A percentile compares a stretch with the other conserved stretches of the same genome.
Evolutionary conservation across 2,113 vertebrate genomes (phyloP).

Genomic region (Brachionichthys hirsutus): DNA sequence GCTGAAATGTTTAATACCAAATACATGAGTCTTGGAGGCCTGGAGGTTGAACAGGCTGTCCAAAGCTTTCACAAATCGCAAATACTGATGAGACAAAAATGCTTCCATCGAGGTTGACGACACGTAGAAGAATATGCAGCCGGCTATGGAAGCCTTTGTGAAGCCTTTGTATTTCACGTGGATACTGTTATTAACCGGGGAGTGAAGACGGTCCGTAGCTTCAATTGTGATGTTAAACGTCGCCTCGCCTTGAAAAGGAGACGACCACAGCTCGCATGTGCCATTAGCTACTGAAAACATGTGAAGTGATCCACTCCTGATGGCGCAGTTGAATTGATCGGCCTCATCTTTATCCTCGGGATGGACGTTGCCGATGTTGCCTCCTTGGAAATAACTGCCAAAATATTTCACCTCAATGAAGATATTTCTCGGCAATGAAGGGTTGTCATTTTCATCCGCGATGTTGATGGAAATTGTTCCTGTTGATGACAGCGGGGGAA

Average conservation of each 20-base stretch:
- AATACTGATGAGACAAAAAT: conserved; percentile 74
- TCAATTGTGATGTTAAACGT: conserved; percentile 76
- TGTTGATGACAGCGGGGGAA: conserved; percentile 71
- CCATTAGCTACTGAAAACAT: conserved; percentile 74
- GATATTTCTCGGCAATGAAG: conserved; percentile 66
- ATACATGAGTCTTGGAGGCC: conserved; percentile 78
- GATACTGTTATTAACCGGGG: conserved; percentile 76
- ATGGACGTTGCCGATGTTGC: conserved; percentile 73
- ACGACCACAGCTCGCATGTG: conserved; percentile 76
- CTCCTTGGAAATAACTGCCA: conserved; percentile 76
- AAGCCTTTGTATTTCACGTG: conserved; percentile 79
- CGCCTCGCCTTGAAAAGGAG: conserved; percentile 74
- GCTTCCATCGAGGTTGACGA: conserved; percentile 64
- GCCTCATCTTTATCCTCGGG: conserved; percentile 74
- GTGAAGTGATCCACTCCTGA: conserved; percentile 67
- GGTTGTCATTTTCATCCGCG: conserved; percentile 79
- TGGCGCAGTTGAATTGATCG: conserved; percentile 69
- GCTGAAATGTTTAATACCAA: conserved; percentile 73
- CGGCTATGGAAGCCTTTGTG: conserved; percentile 75
- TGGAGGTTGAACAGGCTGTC: conserved; percentile 78
- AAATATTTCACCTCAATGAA: conserved; percentile 80
- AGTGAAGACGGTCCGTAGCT: conserved; percentile 71
- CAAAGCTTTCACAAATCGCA: conserved; percentile 76
- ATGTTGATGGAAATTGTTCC: conserved; percentile 65
- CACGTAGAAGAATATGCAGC: conserved; percentile 76